Base-by-base conservation (phyloP, 1,140 invertebrate genomes). In the Drosophila punjabiensis region DNA sequence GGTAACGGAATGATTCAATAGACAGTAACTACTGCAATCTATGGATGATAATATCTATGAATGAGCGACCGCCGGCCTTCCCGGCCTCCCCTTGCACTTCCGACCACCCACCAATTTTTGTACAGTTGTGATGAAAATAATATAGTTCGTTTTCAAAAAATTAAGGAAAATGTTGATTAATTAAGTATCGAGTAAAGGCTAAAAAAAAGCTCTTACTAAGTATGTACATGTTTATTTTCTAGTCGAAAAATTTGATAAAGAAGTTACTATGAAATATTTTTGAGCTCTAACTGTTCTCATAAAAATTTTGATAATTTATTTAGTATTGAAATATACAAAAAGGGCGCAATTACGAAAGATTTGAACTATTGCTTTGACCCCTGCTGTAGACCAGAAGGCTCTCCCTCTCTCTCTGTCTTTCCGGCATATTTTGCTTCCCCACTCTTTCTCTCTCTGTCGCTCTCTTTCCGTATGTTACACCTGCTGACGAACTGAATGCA, bases 401-500 rank as follows among this genome's bases (percentile, higher is more conserved):
- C 63, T 53, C n/a, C 3, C 3, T 76, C 81, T 84, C 20, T 28
- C 32, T 55, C 13, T 56, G 33, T 64, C 81, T 83, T 83, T 84
- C 81, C 81, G 81, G 81, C 76, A 81, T 64, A 37, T 67, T 50
- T 73, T n/a, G 45, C 45, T 59, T 33, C 48, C 37, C 33, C 65
- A 13, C 24, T 61, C 8, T 61, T 65, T 37, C 18, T 37, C 50
- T 60, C 55, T 55, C 70, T 68, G 55, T 65, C 63, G 0, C 55
- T 70, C 64, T 65, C 59, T 60, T 55, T 67, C 50, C 30, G 61
- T 63, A 39, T 53, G 41, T 52, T 87, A 73, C 82, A 85, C 83
- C 82, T 86, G 82, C 81, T 83, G 80, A 83, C 69, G 68, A 66
- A 73, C 67, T 73, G 80, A 86, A 77, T 86, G 82, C 82, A 86